A percentile compares a stretch with the other conserved stretches of the same genome.
Conservation (phyloP, 2,113 vertebrate species). For the Bos javanicus region DNA sequence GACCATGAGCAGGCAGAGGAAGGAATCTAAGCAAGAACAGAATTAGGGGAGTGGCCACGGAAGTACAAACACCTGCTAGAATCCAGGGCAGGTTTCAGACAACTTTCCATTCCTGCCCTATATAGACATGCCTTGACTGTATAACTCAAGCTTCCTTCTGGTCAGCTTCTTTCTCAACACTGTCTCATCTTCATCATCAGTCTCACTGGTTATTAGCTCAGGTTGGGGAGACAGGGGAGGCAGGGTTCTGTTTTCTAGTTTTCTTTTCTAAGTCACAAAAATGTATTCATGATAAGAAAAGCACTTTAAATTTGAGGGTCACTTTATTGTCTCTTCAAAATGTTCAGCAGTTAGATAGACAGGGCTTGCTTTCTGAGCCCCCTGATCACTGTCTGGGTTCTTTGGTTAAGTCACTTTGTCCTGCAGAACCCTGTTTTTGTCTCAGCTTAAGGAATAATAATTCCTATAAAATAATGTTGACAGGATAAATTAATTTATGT, state of each 20-base stretch:
- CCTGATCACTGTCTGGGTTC: not conserved
- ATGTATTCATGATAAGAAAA: not conserved
- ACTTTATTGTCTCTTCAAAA: not conserved
- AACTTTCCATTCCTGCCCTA: fast-evolving
- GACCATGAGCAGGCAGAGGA: not conserved
- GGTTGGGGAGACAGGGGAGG: fast-evolving
- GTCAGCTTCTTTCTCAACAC: not conserved
- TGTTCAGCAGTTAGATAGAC: not conserved
- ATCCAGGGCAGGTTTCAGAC: not conserved
- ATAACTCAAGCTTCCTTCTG: not conserved
- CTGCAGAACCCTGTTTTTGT: not conserved
- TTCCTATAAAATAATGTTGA: not conserved
- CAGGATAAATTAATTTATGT: not conserved
- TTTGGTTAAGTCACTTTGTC: not conserved
- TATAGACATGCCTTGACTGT: not conserved
- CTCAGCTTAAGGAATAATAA: not conserved
- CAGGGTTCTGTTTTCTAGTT: not conserved
- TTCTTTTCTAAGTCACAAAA: not conserved
- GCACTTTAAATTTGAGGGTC: not conserved
- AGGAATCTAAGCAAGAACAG: not conserved
- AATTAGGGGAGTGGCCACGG: fast-evolving
- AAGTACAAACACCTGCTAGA: not conserved
- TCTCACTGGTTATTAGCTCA: not conserved
- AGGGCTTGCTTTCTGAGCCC: not conserved
- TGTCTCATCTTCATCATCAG: not conserved